These are phyloP conservation scores for Megalops cyprinoides DNA, from an alignment of 2,797 vertebrate species.

Conservation along the genomic window DNA sequence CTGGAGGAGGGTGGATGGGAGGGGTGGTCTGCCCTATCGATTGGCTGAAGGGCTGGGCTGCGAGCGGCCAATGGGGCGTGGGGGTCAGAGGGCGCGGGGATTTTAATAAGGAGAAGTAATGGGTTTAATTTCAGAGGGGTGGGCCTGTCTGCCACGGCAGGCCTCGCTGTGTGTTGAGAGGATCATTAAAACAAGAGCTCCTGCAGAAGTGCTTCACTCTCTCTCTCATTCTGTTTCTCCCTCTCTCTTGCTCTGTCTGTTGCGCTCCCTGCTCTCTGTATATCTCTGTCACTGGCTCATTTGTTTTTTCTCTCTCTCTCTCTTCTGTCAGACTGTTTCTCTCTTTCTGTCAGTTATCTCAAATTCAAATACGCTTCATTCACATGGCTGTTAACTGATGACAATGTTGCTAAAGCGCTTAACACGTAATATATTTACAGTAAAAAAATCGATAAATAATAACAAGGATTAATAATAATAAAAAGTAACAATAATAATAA, in stretches of 20 bases:
- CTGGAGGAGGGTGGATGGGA: conserved; percentile 49
- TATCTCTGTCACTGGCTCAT: not conserved
- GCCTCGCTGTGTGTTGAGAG: conserved; percentile 32
- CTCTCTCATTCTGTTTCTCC: not conserved
- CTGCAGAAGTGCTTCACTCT: conserved; percentile 35
- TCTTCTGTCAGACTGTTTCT: not conserved
- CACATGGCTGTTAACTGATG: too few relatives aligned
- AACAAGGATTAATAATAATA: too few relatives aligned
- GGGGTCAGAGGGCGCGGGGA: conserved; percentile 63
- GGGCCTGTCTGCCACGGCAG: conserved; percentile 33
- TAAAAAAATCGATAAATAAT: too few relatives aligned
- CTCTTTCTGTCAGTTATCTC: not conserved
- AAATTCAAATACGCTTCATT: not conserved
- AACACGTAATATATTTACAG: too few relatives aligned
- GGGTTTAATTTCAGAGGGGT: conserved; percentile 61
- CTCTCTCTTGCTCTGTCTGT: conserved; percentile 20
- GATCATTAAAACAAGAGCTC: conserved; percentile 58
- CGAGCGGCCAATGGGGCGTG: conserved; percentile 64
- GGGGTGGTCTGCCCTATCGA: conserved; percentile 58
- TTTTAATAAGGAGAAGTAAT: conserved; percentile 74
- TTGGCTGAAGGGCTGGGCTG: conserved; percentile 58
- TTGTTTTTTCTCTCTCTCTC: not conserved
- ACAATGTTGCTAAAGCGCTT: too few relatives aligned
- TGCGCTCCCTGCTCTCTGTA: too few relatives aligned
- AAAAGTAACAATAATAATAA: not conserved